Base-by-base conservation (phyloP, 2,888 invertebrate genomes). In the Drosophila fulvimacula region DNA sequence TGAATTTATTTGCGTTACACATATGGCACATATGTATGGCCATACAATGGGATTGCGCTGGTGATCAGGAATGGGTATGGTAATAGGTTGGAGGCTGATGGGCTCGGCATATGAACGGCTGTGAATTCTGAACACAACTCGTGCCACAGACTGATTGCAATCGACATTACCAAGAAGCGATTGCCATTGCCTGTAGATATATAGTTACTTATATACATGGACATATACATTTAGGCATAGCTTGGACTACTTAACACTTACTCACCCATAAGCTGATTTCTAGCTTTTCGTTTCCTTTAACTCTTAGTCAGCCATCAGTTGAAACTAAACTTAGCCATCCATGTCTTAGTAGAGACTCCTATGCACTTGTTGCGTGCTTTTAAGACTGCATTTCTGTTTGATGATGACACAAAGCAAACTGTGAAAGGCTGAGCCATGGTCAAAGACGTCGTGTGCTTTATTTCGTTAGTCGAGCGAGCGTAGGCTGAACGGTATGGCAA, bases 101-200 rank as follows among this genome's bases (percentile, higher is more conserved):
- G 71, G 64, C 56, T 49, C 49, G 57, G 42, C 67, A 69, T 75
- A 66, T 68, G 73, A 49, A 56, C 60, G 79, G 64, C 73, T 73
- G 80, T 73, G 82, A 85, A 78, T 73, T 73, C 73, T 78, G 75
- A 80, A 86, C 86, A 70, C 88, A 82, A 69, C 80, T 78, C 85
- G 78, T 80, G 85, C 53, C 69, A 51, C 58, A 59, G 69, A 56
- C 73, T 56, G 62, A 34, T 57, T 69, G 67, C 63, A 80, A 67
- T 57, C 73, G 64, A 57, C 69, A 76, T 79, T 60, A 53, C 56
- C 67, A 55, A 56, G 39, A 58, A 48, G 7, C 34, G 15, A 51
- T 51, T 21, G 21, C 9, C 21, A 11, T n/a, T 27, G 9, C 44
- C n/a, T 9, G n/a, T 27, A 10, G 15, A 15, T 24, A n/a, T 30